Base-by-base conservation (phyloP, 2,888 invertebrate genomes). In the Tigriopus californicus region DNA sequence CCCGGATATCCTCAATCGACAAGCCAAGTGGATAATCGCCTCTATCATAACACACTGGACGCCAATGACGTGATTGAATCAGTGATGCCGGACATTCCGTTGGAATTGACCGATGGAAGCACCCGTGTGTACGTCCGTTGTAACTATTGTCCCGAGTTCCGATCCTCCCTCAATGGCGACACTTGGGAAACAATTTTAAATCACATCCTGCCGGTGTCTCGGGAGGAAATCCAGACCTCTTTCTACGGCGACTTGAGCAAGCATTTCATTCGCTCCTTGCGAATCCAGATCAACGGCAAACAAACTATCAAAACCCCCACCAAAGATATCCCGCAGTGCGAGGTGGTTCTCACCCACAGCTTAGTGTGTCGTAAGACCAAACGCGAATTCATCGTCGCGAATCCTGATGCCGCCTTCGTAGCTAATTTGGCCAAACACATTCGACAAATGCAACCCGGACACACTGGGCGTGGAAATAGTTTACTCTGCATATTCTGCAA, bases 101-200 rank as follows among this genome's bases (percentile, higher is more conserved):
- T 22, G 2, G 49, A 49, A 18, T 5, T 20, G 11, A 22, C 22
- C 49, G 12, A 15, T 5, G 49, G 22, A 41, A 41, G 18, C 6
- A 24, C 24, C 8, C 54, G 54, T 40, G 54, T 54, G 18, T 54
- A 41, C 22, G 54, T 54, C 8, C 54, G 54, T 8, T 54, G 54
- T 41, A 54, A 54, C 40, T 54, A 54, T 15, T 54, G 54, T 41
- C 18, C 33, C 15, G 15, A 15, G n/a, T 54, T 54, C 22, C n/a
- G 54, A 24, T 41, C 54, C 15, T 40, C 42, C n/a, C 41, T 58
- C n/a, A 58, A 58, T 40, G 22, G 44, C 49, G 46, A 58, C 15
- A 58, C 58, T 49, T 58, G 58, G 58, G 58, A 58, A 25, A 41
- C 24, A 33, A 58, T 58, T 18, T 18, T 58, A n/a, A 58, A 58